Conservation (phyloP, 2,888 invertebrate genomes). For the Xanthia icteritia region DNA sequence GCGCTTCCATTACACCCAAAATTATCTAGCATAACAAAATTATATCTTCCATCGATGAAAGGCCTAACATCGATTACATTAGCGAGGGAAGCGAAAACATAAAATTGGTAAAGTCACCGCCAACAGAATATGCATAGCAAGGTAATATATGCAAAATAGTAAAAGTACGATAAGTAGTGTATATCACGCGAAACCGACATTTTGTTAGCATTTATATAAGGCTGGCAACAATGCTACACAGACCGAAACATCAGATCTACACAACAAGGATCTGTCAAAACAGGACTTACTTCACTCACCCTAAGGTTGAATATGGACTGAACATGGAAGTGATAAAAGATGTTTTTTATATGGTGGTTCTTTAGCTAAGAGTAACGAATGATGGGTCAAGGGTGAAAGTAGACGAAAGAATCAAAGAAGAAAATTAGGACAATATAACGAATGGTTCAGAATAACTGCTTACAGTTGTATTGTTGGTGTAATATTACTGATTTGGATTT, state of each 20-base stretch:
- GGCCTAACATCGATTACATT: conserved; percentile 49
- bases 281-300: conserved; percentile 44
- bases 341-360: conserved; percentile 63
- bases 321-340: conserved; percentile 49
- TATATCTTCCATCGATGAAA: conserved; percentile 37
- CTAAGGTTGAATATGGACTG: conserved; percentile 70
- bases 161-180: conserved; percentile 84
- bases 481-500: conserved; percentile 55
- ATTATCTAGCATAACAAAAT: conserved; percentile 44
- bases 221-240: conserved; percentile 70
- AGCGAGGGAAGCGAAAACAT: conserved; percentile 64
- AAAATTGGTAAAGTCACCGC: conserved; percentile 75
- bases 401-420: conserved; percentile 77
- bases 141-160: conserved; percentile 89
- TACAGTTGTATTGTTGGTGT: conserved; percentile 59
- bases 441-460: conserved; percentile 63
- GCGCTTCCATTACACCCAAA: conserved; percentile 29
- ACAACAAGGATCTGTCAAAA: conserved; percentile 47
- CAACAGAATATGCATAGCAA: conserved; percentile 77
- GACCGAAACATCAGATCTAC: conserved; percentile 68
- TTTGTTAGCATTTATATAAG: conserved; percentile 88
- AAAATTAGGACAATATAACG: conserved; percentile 74
- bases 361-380: conserved; percentile 84
- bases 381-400: conserved; percentile 87
- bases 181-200: conserved; percentile 88